These are phyloP conservation scores for Trinectes maculatus DNA, from an alignment of 2,113 vertebrate genomes.

Conservation along the genomic window DNA sequence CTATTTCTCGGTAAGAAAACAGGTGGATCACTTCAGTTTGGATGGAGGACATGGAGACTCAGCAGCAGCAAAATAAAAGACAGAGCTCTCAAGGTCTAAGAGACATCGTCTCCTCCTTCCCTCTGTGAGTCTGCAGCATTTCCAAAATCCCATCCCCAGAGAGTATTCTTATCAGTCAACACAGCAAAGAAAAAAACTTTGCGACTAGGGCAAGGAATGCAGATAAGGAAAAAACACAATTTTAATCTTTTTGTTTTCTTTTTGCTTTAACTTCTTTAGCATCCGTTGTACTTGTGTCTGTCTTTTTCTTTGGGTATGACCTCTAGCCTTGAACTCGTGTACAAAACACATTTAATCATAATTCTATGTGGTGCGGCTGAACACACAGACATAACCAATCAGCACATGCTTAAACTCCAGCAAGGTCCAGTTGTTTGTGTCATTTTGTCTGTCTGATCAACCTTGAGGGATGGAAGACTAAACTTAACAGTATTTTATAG, in stretches of 20 bases:
- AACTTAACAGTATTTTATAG: too few species aligned
- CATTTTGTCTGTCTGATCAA: too few species aligned
- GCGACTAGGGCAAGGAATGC: neutral
- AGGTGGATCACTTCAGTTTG: neutral
- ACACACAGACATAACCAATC: neutral
- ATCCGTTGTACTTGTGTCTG: neutral
- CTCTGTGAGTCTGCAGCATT: neutral
- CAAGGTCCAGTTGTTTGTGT: too few species aligned
- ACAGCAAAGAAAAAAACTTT: neutral
- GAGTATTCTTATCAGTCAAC: constrained; percentile 20
- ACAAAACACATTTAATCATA: neutral
- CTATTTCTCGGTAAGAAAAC: neutral
- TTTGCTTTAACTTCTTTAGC: constrained; percentile 1
- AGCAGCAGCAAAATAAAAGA: neutral
- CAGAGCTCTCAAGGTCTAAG: neutral
- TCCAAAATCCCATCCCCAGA: constrained; percentile 14
- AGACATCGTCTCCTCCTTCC: neutral
- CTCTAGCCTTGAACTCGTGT: neutral
- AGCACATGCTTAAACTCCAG: neutral
- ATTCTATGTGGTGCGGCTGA: neutral
- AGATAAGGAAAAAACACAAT: constrained; percentile 16
- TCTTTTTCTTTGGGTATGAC: constrained; percentile 4
- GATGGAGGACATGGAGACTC: neutral
- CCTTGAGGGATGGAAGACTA: too few species aligned
- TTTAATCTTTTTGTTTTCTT: constrained; percentile 3